Percentiles rank a stretch among this genome's conserved stretches.
Conservation (phyloP, 2,797 vertebrate species). For the Siniperca scherzeri region DNA sequence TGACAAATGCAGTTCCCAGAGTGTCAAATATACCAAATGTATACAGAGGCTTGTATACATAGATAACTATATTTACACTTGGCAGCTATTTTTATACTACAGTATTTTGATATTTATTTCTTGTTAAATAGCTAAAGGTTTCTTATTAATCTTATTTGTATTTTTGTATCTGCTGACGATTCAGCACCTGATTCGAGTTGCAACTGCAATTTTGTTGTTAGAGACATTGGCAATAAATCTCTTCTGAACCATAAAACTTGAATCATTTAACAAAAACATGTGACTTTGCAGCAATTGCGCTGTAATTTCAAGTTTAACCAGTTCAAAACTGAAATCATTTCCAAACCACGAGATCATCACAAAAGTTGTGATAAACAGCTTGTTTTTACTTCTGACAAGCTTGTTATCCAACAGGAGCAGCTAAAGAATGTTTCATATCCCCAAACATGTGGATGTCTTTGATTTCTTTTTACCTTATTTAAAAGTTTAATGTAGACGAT, state of each 20-base stretch:
- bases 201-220: not conserved
- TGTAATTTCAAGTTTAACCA: conserved; percentile 16
- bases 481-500: not conserved
- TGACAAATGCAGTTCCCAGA: not conserved
- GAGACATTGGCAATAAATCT: not conserved
- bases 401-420: not conserved
- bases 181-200: not conserved
- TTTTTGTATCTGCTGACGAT: not conserved
- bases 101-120: not conserved
- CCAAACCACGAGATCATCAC: conserved; percentile 4
- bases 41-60: not conserved
- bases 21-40: not conserved
- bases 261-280: conserved; percentile 2
- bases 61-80: not conserved
- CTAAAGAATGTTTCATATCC: not conserved
- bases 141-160: not conserved
- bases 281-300: not conserved
- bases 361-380: not conserved
- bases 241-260: not conserved
- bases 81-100: not conserved
- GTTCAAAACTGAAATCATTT: conserved; percentile 24
- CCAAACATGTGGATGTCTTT: too few species aligned
- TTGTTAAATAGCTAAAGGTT: not conserved
- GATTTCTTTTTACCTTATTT: not conserved
- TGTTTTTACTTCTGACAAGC: too few species aligned